Percentiles rank a stretch among this genome's conserved stretches.
Conservation (phyloP, 2,113 vertebrate species). For the Poeciliopsis retropinna region DNA sequence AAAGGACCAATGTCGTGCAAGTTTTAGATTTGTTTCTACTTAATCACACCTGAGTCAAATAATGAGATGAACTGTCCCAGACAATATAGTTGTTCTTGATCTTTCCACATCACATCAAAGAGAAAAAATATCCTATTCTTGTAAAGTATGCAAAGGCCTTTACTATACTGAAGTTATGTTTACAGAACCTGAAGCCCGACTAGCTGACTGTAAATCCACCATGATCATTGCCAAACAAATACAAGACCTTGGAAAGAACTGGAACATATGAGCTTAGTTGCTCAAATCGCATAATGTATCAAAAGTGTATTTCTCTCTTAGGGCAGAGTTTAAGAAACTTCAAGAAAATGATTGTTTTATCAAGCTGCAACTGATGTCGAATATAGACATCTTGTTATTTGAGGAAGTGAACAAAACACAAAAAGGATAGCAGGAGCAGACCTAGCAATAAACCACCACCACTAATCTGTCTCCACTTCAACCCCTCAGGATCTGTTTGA, state of each 20-base stretch:
- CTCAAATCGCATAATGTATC: neutral
- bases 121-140: neutral
- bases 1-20: neutral
- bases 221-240: neutral
- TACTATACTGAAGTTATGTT: neutral
- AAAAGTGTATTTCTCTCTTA: neutral
- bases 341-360: neutral
- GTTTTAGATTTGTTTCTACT: neutral
- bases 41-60: neutral
- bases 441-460: conserved; percentile 35
- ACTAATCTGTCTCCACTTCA: conserved; percentile 57
- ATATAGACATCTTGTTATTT: conserved; percentile 20
- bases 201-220: no score
- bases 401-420: conserved; percentile 35
- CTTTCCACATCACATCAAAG: neutral
- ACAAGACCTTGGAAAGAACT: neutral
- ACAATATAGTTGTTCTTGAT: neutral
- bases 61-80: neutral
- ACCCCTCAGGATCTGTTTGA: conserved; percentile 56
- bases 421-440: conserved; percentile 30
- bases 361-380: conserved; percentile 29
- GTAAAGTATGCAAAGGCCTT: neutral
- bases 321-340: neutral
- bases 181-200: no score
- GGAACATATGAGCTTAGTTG: neutral